These are phyloP conservation scores for Lethrus apterus DNA, from an alignment of 1,140 invertebrate genomes.

Conservation along the genomic window DNA sequence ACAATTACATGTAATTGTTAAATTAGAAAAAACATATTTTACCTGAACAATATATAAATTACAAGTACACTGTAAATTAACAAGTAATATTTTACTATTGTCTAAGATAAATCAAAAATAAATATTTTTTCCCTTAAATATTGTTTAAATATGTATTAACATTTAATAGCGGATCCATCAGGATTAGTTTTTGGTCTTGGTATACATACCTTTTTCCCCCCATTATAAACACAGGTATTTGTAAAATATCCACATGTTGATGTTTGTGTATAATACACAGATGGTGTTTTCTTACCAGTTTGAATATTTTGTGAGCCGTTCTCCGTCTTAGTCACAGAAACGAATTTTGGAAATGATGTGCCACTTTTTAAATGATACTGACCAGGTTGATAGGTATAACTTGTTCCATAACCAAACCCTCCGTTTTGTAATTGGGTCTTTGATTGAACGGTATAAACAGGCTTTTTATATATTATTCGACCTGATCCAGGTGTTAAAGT, in stretches of 20 bases:
- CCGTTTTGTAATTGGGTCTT: constrained; percentile 31
- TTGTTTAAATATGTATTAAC: constrained; percentile 29
- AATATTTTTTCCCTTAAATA: too few species aligned
- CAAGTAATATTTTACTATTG: too few species aligned
- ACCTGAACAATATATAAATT: too few species aligned
- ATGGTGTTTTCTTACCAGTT: constrained; percentile 56
- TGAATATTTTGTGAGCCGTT: constrained; percentile 54
- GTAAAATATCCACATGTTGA: constrained; percentile 80
- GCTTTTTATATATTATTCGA: constrained; percentile 43
- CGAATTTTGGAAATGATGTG: constrained; percentile 47
- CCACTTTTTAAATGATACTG: constrained; percentile 31
- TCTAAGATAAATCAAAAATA: too few species aligned
- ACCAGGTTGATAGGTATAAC: constrained; percentile 28
- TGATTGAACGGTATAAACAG: constrained; percentile 39
- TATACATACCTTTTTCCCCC: constrained; percentile 69
- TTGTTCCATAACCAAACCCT: constrained; percentile 28
- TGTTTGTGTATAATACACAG: constrained; percentile 75
- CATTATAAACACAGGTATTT: constrained; percentile 72
- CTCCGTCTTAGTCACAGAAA: constrained; percentile 69
- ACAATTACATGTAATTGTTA: too few species aligned
- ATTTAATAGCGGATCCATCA: constrained; percentile 48
- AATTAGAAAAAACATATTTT: too few species aligned
- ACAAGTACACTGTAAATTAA: too few species aligned
- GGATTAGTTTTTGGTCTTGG: constrained; percentile 56
- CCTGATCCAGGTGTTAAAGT: constrained; percentile 49